Percentiles rank a stretch among this genome's conserved stretches.
These are phyloP conservation scores for Pipra filicauda DNA, from an alignment of 2,113 vertebrate species.

Conservation along the genomic window DNA sequence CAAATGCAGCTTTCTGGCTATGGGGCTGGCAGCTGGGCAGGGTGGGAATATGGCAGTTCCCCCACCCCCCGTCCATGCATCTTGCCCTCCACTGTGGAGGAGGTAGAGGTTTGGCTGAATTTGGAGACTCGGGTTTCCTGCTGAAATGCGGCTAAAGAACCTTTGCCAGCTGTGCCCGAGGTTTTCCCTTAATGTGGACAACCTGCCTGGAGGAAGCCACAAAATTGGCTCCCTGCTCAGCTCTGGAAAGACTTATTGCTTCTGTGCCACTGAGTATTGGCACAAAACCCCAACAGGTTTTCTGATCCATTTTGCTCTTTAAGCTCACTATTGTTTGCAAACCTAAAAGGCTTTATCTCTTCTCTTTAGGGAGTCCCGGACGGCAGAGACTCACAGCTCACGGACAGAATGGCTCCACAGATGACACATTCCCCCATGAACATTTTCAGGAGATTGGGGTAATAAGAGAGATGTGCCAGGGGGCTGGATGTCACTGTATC, in stretches of 20 bases:
- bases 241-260: neutral
- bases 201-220: neutral
- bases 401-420: rapidly evolving
- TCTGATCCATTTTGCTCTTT: slow-evolving; percentile 32
- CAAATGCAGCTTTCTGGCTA: neutral
- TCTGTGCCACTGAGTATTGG: neutral
- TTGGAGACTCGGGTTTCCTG: neutral
- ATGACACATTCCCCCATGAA: neutral
- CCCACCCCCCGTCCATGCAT: rapidly evolving
- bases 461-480: neutral
- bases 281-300: slow-evolving; percentile 43
- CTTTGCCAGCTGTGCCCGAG: neutral
- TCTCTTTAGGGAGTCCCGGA: neutral
- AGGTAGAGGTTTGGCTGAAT: neutral
- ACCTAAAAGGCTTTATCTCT: slow-evolving; percentile 27
- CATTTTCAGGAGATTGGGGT: neutral
- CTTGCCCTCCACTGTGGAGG: neutral
- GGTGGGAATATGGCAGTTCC: neutral
- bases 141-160: rapidly evolving
- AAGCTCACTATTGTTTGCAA: slow-evolving; percentile 35
- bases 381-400: neutral
- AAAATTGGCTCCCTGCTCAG: neutral
- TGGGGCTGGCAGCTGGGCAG: rapidly evolving
- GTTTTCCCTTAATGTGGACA: neutral
- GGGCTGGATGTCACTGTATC: slow-evolving; percentile 1